Base-by-base conservation (phyloP, 1,140 invertebrate species). In the Heliconius eleuchia region DNA sequence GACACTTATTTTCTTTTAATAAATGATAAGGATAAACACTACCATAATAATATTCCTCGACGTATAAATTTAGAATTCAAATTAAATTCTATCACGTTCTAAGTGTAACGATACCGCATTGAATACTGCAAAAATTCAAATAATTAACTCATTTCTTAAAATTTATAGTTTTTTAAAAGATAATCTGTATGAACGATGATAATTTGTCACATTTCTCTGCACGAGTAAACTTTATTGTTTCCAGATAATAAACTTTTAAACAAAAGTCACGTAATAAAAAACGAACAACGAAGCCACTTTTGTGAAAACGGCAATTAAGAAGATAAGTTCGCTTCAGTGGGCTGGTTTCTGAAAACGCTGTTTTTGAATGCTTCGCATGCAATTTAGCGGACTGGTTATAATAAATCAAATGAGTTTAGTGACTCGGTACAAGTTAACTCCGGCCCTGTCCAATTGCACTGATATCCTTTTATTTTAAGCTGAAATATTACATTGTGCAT, bases 281-380 rank as follows among this genome's bases (percentile, higher is more conserved):
- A 73, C 42, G 39, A 71, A 30, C 77, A 60, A 70, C 39, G 57
- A 70, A 50, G 73, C 39, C 52, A 50, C 70, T 79, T 79, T 74
- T 74, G 77, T 42, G 42, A 78, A 73, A 70, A 71, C 73, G 73
- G 73, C 73, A 80, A 80, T 80, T 80, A 73, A 60, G 57, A 46
- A 39, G 80, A 80, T 84, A 78, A 78, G 52, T 72, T 57, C 74
- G 80, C 71, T 74, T 79, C 79, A 80, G 46, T 76, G 74, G 73
- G 71, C 71, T 46, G 27, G 50, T 60, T 73, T 72, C 60, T 34
- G 74, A 75, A 79, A 81, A 76, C 50, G 37, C 66, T 42, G 73
- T 77, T 66, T 81, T 77, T 81, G 72, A 83, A 81, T 72, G 71
- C 71, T 78, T 84, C 55, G 81, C 81, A 66, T 83, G 84, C 76